Evolutionary conservation across 2,888 invertebrate genomes (phyloP).

Genomic region (Abscondita cerata): DNA sequence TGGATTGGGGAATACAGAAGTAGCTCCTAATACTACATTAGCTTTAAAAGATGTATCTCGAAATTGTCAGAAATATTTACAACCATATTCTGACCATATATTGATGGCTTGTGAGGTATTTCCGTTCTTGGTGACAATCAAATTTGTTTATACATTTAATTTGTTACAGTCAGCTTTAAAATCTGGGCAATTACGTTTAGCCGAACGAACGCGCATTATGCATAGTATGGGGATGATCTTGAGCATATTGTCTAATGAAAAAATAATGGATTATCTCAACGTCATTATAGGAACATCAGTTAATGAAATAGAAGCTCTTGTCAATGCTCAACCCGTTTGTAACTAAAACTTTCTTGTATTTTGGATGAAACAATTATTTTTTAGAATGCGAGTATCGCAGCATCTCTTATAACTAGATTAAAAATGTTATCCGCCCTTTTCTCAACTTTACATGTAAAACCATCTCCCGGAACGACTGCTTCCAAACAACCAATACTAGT

Average conservation of each 20-base stretch:
- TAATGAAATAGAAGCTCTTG: conserved; percentile 65
- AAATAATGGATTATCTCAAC: conserved; percentile 73
- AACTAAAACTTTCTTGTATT: neutral
- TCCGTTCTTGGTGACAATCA: neutral
- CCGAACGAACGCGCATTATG: conserved; percentile 77
- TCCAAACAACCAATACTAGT: conserved; percentile 64
- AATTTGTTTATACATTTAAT: neutral
- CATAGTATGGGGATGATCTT: conserved; percentile 77
- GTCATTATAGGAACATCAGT: conserved; percentile 72
- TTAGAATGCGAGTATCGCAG: conserved; percentile 61
- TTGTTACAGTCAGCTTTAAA: conserved; percentile 61
- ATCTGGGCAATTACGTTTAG: conserved; percentile 66
- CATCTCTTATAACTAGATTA: conserved; percentile 66
- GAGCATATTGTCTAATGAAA: conserved; percentile 68
- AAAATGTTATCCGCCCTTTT: conserved; percentile 70
- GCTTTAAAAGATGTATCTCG: conserved; percentile 87
- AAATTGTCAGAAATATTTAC: conserved; percentile 78
- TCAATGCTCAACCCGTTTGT: conserved; percentile 61
- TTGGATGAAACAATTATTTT: no score
- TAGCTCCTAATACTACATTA: conserved; percentile 82
- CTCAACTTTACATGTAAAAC: conserved; percentile 63
- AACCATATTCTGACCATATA: conserved; percentile 78
- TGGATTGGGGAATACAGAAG: conserved; percentile 70
- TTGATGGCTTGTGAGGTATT: conserved; percentile 71
- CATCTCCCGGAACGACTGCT: conserved; percentile 22